A percentile compares a stretch with the other conserved stretches of the same genome.
These are phyloP conservation scores for Seira musarum DNA, from an alignment of 2,888 invertebrate species.

Conservation along the genomic window DNA sequence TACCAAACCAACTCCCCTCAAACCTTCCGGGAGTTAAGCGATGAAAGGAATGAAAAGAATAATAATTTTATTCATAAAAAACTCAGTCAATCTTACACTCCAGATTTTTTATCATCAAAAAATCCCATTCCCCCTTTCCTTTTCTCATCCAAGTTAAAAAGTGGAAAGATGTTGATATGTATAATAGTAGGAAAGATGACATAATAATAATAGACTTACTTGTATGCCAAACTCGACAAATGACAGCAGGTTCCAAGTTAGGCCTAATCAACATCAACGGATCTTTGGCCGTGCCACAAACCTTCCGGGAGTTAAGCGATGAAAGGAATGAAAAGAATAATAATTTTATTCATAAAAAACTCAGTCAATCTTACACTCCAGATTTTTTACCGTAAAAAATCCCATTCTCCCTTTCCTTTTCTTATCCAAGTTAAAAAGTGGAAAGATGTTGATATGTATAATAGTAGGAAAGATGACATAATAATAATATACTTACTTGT, in stretches of 20 bases:
- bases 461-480: not conserved
- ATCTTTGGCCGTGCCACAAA: conserved; percentile 42
- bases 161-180: too few species aligned
- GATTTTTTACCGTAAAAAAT: not conserved
- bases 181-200: too few species aligned
- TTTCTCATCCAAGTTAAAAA: not conserved
- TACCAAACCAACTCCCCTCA: conserved; percentile 61
- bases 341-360: not conserved
- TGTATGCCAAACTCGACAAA: conserved; percentile 69
- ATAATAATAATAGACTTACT: conserved; percentile 61
- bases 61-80: not conserved
- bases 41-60: conserved; percentile 7
- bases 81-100: not conserved
- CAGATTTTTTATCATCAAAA: not conserved
- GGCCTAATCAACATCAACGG: conserved; percentile 42
- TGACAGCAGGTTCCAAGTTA: conserved; percentile 75
- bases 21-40: conserved; percentile 24
- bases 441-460: too few species aligned
- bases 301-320: conserved; percentile 9
- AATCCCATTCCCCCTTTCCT: not conserved
- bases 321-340: not conserved
- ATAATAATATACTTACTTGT: conserved; percentile 64
- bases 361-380: not conserved
- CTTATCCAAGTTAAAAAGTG: too few species aligned
- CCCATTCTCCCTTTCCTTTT: not conserved